Evolutionary conservation across 2,797 vertebrate genomes (phyloP).

Genomic region (Karalla daura): DNA sequence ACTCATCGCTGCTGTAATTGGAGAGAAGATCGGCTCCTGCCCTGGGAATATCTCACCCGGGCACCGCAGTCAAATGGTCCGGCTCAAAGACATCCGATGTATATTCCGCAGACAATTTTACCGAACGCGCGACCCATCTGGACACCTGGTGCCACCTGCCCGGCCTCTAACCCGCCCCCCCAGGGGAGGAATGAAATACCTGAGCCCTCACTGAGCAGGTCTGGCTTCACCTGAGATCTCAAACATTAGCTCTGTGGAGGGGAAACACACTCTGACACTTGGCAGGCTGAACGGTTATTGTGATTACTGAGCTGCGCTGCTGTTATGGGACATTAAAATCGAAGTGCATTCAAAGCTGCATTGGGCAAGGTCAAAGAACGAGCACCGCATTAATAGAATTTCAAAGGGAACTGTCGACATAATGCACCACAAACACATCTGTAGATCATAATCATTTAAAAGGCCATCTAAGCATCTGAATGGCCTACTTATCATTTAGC

Average conservation of each 20-base stretch:
- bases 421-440: conserved; percentile 27
- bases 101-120: conserved; percentile 44
- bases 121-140: conserved; percentile 1
- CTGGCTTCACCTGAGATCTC: conserved; percentile 14
- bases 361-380: conserved; percentile 46
- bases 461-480: conserved; percentile 17
- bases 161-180: conserved; percentile 21
- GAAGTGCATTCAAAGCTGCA: conserved; percentile 25
- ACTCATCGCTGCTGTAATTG: conserved; percentile 58
- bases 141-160: conserved; percentile 9
- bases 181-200: conserved; percentile 19
- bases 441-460: conserved; percentile 17
- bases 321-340: conserved; percentile 43
- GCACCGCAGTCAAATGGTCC: conserved; percentile 51
- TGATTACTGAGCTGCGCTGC: conserved; percentile 36
- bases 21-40: conserved; percentile 54
- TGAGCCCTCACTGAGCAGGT: conserved; percentile 13
- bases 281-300: conserved; percentile 33
- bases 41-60: conserved; percentile 53
- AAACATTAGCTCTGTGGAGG: conserved; percentile 10
- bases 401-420: conserved; percentile 1
- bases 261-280: conserved; percentile 32
- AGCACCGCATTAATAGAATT: conserved; percentile 18
- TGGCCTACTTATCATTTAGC: background rate
- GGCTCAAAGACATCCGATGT: conserved; percentile 40